Conservation (phyloP, 1,140 invertebrate species). For the Proctacanthus coquilletti region DNA sequence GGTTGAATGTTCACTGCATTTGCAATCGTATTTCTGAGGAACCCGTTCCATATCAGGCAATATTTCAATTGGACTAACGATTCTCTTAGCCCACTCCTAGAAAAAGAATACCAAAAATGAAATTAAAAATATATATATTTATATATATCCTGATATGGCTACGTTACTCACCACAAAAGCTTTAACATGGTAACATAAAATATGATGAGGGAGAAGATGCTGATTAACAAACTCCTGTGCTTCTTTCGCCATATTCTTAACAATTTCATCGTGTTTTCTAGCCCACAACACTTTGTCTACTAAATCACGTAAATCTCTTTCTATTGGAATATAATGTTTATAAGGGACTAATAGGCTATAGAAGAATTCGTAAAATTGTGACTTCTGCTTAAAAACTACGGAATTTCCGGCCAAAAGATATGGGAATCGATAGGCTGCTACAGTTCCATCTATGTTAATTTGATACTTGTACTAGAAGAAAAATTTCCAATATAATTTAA, state of each 20-base stretch:
- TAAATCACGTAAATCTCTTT: constrained; percentile 63
- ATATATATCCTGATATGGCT: too few relatives aligned
- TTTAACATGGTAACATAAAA: constrained; percentile 79
- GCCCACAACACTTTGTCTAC: constrained; percentile 70
- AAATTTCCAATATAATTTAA: constrained; percentile 4
- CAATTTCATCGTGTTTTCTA: constrained; percentile 55
- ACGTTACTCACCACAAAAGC: constrained; percentile 51
- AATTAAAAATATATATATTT: constrained; percentile 3
- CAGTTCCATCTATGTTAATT: constrained; percentile 88
- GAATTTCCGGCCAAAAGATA: constrained; percentile 78
- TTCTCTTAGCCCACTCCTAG: constrained; percentile 54
- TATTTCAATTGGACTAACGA: constrained; percentile 42
- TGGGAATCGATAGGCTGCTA: constrained; percentile 88
- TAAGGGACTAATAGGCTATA: constrained; percentile 60
- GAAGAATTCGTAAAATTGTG: constrained; percentile 89
- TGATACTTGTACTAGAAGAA: constrained; percentile 86
- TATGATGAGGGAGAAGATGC: constrained; percentile 67
- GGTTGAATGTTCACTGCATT: constrained; percentile 17
- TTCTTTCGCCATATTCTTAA: constrained; percentile 49
- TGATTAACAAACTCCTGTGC: constrained; percentile 59
- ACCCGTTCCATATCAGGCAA: constrained; percentile 61
- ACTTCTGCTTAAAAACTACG: constrained; percentile 83
- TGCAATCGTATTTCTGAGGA: constrained; percentile 35
- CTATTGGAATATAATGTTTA: constrained; percentile 73
- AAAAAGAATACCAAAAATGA: constrained; percentile 13